These are phyloP conservation scores for Graphium colonna DNA, from an alignment of 2,888 invertebrate species.

Conservation along the genomic window DNA sequence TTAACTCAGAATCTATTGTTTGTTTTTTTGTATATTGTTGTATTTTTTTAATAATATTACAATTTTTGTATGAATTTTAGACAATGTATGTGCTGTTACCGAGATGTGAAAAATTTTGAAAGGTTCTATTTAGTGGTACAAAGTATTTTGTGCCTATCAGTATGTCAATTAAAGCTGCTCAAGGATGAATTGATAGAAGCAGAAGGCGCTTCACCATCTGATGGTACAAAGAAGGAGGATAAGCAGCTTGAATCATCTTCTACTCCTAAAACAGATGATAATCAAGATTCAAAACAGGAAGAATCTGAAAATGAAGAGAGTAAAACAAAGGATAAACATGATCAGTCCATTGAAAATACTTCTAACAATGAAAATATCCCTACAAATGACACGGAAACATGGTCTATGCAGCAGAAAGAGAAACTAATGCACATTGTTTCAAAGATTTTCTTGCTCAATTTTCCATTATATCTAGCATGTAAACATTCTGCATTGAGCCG, in stretches of 20 bases:
- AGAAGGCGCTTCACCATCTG: constrained; percentile 43
- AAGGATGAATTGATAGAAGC: constrained; percentile 77
- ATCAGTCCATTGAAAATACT: constrained; percentile 26
- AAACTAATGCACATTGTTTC: too few relatives aligned
- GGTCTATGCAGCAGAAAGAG: too few relatives aligned
- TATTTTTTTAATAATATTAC: too few relatives aligned
- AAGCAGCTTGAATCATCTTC: constrained; percentile 38
- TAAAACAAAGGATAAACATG: constrained; percentile 40
- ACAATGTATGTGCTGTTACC: constrained; percentile 97
- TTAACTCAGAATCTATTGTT: too few relatives aligned
- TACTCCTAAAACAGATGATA: constrained; percentile 42
- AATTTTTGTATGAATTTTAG: constrained; percentile 72
- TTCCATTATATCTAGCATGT: constrained; percentile 92
- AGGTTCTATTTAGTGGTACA: constrained; percentile 93
- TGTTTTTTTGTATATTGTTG: too few relatives aligned
- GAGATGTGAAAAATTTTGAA: constrained; percentile 95
- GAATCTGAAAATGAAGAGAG: constrained; percentile 39
- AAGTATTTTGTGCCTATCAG: constrained; percentile 90
- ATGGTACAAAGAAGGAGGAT: constrained; percentile 48
- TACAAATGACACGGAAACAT: too few relatives aligned
- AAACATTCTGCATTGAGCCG: constrained; percentile 91
- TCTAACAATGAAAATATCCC: too few relatives aligned
- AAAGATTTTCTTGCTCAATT: constrained; percentile 92
- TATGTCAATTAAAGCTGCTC: constrained; percentile 89
- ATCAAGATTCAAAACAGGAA: constrained; percentile 41